Conservation (phyloP, 2,113 vertebrate genomes). For the Uropsilus gracilis region DNA sequence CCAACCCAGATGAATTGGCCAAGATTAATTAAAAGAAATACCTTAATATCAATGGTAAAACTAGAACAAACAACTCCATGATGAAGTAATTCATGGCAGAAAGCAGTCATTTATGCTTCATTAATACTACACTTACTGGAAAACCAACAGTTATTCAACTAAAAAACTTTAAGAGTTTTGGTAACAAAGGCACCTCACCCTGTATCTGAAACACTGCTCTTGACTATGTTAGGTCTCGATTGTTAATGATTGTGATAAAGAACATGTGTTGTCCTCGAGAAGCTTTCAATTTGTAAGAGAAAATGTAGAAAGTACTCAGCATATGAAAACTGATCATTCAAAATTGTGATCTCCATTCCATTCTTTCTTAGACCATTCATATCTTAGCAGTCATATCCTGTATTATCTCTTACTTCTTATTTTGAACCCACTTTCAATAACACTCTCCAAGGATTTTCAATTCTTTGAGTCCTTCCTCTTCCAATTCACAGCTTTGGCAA, state of each 20-base stretch:
- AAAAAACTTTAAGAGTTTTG: neutral
- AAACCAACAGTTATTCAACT: neutral
- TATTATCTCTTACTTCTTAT: neutral
- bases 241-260: no score
- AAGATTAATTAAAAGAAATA: slow-evolving; percentile 24
- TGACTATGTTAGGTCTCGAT: no score
- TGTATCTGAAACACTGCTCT: slow-evolving; percentile 24
- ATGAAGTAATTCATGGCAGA: slow-evolving; percentile 27
- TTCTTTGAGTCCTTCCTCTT: slow-evolving; percentile 55
- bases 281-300: no score
- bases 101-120: neutral
- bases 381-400: slow-evolving; percentile 46
- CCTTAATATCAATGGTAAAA: neutral
- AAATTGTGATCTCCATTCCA: slow-evolving; percentile 32
- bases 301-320: no score
- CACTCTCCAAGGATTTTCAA: slow-evolving; percentile 40
- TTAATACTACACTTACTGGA: neutral
- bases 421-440: slow-evolving; percentile 44
- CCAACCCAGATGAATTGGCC: neutral
- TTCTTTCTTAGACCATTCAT: slow-evolving; percentile 37
- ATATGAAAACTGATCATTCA: neutral
- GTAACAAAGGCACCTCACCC: slow-evolving; percentile 15
- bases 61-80: slow-evolving; percentile 13
- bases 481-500: slow-evolving; percentile 21
- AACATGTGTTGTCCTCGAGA: no score